Percentiles rank a stretch among this genome's conserved stretches.
Conservation (phyloP, 2,113 vertebrate species). For the Hemichromis elongatus region DNA sequence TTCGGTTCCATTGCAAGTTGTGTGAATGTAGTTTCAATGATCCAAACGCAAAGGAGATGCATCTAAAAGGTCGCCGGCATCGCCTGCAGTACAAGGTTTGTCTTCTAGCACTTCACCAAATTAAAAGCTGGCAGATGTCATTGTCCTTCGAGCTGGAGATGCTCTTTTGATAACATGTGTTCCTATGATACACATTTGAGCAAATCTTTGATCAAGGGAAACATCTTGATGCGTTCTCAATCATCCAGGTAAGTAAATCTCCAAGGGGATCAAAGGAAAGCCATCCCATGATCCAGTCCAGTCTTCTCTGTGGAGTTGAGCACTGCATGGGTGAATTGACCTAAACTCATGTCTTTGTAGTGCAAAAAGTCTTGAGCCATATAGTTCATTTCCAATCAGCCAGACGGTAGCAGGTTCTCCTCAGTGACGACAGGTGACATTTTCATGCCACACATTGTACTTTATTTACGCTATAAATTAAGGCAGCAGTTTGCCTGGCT, state of each 20-base stretch:
- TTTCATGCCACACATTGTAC: background rate
- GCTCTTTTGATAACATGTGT: background rate
- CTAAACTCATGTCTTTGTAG: background rate
- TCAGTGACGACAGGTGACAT: background rate
- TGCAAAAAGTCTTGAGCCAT: background rate
- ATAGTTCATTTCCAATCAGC: background rate
- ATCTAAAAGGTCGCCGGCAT: conserved; percentile 91
- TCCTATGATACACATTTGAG: background rate
- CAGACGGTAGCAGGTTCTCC: background rate
- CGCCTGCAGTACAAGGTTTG: conserved; percentile 94
- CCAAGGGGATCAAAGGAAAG: background rate
- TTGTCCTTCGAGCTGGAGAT: background rate
- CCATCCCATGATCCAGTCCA: fast-evolving
- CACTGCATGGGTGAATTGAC: background rate
- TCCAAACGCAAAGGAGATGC: conserved; percentile 98
- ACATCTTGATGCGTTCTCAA: too few species aligned
- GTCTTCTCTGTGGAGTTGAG: background rate
- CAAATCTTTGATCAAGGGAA: background rate
- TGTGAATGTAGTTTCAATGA: conserved; percentile 98
- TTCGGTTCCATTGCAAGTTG: conserved; percentile 96
- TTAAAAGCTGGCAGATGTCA: background rate
- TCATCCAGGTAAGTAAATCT: too few species aligned
- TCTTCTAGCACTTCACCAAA: background rate
- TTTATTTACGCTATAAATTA: background rate
- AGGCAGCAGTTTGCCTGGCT: too few species aligned